phyloP scores from a whole-genome alignment of 2,113 vertebrate genomes.

The Uria lomvia region DNA sequence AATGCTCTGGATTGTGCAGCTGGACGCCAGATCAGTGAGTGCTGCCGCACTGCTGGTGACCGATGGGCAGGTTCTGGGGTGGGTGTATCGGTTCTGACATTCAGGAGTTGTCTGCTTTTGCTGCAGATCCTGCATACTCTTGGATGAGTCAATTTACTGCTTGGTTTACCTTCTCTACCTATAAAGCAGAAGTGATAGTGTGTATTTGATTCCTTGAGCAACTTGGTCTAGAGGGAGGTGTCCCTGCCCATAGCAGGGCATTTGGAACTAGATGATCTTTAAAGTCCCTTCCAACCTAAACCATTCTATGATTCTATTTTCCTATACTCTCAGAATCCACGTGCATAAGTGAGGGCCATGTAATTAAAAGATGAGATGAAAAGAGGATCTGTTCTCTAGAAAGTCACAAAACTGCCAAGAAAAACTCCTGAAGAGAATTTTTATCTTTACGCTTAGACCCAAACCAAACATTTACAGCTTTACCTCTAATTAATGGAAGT shows the following conservation, averaged over 20 bases:
- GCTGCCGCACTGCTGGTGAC: not conserved
- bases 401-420: not conserved
- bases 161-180: not conserved
- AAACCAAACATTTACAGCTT: not conserved
- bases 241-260: not conserved
- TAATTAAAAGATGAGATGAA: not conserved
- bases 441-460: not conserved
- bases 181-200: not conserved
- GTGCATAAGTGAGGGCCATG: not conserved
- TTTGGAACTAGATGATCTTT: not conserved
- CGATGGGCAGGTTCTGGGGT: not conserved
- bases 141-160: not conserved
- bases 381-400: not conserved
- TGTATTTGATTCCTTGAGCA: not conserved
- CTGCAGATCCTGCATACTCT: not conserved
- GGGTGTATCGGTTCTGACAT: accelerated
- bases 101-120: not conserved
- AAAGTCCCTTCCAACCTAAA: not conserved
- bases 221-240: not conserved
- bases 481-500: not conserved
- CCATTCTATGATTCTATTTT: not conserved
- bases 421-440: not conserved
- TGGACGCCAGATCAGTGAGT: not conserved
- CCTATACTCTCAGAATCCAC: not conserved
- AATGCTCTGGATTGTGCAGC: not conserved